Conservation (phyloP, 2,113 vertebrate genomes). For the Xiphophorus hellerii region DNA sequence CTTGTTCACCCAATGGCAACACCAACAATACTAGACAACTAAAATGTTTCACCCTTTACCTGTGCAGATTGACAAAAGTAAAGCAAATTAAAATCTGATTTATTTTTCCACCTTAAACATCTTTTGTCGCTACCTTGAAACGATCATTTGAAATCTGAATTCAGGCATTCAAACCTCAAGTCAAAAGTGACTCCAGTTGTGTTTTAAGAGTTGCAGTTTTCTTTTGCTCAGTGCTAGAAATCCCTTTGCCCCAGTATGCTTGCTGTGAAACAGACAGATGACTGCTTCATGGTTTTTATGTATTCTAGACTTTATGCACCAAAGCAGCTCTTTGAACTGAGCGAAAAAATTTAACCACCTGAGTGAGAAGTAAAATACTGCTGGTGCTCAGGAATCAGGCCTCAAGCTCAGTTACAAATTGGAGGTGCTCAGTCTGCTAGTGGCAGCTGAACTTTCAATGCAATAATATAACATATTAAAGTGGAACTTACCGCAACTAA, state of each 20-base stretch:
- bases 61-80: no score
- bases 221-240: not conserved
- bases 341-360: not conserved
- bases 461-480: not conserved
- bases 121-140: no score
- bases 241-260: not conserved
- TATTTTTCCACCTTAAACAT: no score
- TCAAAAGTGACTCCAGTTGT: not conserved
- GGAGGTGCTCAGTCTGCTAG: not conserved
- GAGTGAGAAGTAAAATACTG: conserved; percentile 3
- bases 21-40: no score
- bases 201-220: not conserved
- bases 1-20: no score
- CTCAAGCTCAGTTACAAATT: not conserved
- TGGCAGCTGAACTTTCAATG: not conserved
- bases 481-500: not conserved
- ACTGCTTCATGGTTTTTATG: not conserved
- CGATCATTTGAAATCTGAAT: no score
- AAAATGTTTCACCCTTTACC: no score
- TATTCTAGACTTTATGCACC: not conserved
- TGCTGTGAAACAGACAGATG: conserved; percentile 14
- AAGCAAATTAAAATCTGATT: no score
- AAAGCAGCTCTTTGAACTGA: conserved; percentile 18
- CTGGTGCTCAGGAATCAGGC: conserved; percentile 8
- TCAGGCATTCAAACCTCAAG: not conserved